Evolutionary conservation across 2,797 vertebrate genomes (phyloP).

Genomic region (Glossophaga mutica): DNA sequence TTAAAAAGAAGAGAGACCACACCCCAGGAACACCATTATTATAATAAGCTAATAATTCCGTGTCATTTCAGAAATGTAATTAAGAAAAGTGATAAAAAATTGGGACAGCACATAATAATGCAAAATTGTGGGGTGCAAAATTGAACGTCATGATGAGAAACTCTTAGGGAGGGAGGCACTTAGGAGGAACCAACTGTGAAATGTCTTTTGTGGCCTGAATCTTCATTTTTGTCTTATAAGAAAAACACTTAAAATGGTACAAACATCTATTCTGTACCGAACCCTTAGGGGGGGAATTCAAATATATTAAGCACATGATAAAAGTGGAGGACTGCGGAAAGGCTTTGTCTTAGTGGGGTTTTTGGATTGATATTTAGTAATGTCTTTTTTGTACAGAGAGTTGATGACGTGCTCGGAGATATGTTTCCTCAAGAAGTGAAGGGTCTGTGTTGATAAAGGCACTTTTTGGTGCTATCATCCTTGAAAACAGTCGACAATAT

Average conservation of each 20-base stretch:
- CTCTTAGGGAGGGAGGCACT: not conserved
- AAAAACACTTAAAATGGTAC: not conserved
- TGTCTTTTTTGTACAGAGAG: not conserved
- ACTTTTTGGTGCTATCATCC: not conserved
- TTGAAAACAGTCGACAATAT: not conserved
- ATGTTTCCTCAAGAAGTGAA: not conserved
- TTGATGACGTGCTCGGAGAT: not conserved
- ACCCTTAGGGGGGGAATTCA: not conserved
- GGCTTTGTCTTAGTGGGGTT: not conserved
- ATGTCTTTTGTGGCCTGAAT: not conserved
- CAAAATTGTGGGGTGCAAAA: not conserved
- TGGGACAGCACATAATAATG: not conserved
- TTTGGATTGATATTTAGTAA: constrained; percentile 13
- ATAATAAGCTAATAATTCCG: not conserved
- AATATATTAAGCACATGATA: not conserved
- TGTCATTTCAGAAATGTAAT: not conserved
- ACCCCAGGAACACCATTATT: not conserved
- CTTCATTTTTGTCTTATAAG: constrained; percentile 5
- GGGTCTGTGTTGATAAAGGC: not conserved
- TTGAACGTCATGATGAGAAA: not conserved
- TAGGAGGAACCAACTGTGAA: not conserved
- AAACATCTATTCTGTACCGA: constrained; percentile 3
- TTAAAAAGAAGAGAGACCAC: not conserved
- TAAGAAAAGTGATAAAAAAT: not conserved
- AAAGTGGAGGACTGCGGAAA: not conserved